Evolutionary conservation across 2,113 vertebrate species (phyloP).

Genomic region (Felis chaus): DNA sequence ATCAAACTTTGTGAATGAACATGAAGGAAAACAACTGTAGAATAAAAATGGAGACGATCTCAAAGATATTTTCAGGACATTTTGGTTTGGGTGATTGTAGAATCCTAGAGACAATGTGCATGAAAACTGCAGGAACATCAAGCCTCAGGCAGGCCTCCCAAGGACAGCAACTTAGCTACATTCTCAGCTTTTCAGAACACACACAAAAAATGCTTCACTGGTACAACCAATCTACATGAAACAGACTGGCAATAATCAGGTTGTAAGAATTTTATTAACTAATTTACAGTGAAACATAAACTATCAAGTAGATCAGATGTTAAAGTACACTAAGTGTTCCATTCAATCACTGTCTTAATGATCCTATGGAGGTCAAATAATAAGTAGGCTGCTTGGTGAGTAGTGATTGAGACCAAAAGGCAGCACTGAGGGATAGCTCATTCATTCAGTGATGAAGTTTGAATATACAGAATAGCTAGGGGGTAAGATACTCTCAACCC

Average conservation of each 20-base stretch:
- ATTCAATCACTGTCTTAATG: background rate
- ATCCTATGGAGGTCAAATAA: background rate
- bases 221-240: background rate
- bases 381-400: background rate
- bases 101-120: background rate
- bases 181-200: background rate
- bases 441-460: background rate
- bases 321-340: background rate
- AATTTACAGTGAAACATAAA: slow-evolving; percentile 33
- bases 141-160: background rate
- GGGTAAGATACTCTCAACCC: background rate
- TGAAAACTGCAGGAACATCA: background rate
- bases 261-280: slow-evolving; percentile 4
- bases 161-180: background rate
- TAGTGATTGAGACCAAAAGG: background rate
- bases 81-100: background rate
- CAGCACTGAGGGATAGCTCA: background rate
- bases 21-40: background rate
- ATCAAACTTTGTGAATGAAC: background rate
- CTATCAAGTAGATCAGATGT: background rate
- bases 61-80: background rate
- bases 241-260: background rate
- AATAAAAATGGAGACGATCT: background rate
- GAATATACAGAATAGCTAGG: background rate
- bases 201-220: background rate